These are phyloP conservation scores for Formica exsecta DNA, from an alignment of 1,140 invertebrate genomes.

Conservation along the genomic window DNA sequence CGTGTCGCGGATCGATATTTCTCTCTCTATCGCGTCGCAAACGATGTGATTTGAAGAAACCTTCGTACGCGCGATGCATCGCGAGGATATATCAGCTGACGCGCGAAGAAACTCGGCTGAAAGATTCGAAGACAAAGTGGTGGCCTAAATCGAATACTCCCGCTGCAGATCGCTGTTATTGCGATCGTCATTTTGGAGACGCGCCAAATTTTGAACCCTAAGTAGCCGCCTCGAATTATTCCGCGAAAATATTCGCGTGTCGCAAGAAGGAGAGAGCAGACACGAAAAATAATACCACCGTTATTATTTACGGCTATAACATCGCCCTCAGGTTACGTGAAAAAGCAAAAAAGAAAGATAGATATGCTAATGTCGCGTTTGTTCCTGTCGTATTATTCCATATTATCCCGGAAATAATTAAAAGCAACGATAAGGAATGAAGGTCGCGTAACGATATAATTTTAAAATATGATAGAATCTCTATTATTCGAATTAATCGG, in stretches of 20 bases:
- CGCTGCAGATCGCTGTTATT: constrained; percentile 42
- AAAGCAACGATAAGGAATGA: neutral
- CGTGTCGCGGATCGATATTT: constrained; percentile 31
- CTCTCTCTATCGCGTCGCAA: neutral
- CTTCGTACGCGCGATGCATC: neutral
- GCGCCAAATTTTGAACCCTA: constrained; percentile 39
- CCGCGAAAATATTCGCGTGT: constrained; percentile 50
- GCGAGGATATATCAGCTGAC: neutral
- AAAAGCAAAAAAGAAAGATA: neutral
- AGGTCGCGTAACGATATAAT: neutral
- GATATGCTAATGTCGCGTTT: neutral
- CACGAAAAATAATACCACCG: constrained; percentile 24
- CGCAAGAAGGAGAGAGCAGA: neutral
- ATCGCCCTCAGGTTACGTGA: constrained; percentile 4
- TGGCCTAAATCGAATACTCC: constrained; percentile 52
- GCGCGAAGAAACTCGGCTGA: neutral
- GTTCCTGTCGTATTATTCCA: neutral
- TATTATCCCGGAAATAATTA: neutral
- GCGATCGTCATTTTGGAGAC: constrained; percentile 4
- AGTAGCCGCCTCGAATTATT: constrained; percentile 57
- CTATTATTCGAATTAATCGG: neutral
- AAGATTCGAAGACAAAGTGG: constrained; percentile 51
- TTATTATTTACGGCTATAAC: constrained; percentile 48
- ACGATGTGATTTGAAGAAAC: neutral
- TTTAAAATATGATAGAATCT: neutral